Conservation (phyloP, 2,113 vertebrate species). For the Percina caprodes region DNA sequence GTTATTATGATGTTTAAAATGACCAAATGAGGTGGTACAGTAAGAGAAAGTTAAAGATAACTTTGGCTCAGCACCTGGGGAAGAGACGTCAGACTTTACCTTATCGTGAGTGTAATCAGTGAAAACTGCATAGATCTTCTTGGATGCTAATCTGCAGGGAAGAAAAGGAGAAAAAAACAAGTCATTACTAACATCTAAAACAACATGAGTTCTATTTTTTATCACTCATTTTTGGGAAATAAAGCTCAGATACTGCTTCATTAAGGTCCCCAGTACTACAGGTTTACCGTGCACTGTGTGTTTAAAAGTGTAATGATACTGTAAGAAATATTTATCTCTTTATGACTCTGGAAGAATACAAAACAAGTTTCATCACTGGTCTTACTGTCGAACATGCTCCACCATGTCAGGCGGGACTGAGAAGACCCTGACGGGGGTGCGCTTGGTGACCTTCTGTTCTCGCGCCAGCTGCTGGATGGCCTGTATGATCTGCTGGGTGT, state of each 20-base stretch:
- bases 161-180: background rate
- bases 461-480: constrained; percentile 91
- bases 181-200: background rate
- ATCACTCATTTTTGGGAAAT: background rate
- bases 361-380: background rate
- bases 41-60: too few species aligned
- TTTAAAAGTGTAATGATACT: too few species aligned
- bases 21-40: background rate
- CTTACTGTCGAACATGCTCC: constrained; percentile 86
- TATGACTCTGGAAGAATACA: too few species aligned
- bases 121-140: constrained; percentile 90
- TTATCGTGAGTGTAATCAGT: constrained; percentile 91
- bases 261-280: background rate
- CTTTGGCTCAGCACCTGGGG: background rate
- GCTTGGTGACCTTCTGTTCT: constrained; percentile 88
- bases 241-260: background rate
- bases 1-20: background rate
- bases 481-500: constrained; percentile 92
- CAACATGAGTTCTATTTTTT: background rate
- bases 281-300: too few species aligned
- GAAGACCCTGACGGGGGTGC: constrained; percentile 89
- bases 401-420: constrained; percentile 85
- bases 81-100: constrained; percentile 80
- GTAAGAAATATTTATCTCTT: too few species aligned
- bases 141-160: constrained; percentile 83